Conservation (phyloP, 1,140 invertebrate genomes). For the Centruroides sculpturatus region DNA sequence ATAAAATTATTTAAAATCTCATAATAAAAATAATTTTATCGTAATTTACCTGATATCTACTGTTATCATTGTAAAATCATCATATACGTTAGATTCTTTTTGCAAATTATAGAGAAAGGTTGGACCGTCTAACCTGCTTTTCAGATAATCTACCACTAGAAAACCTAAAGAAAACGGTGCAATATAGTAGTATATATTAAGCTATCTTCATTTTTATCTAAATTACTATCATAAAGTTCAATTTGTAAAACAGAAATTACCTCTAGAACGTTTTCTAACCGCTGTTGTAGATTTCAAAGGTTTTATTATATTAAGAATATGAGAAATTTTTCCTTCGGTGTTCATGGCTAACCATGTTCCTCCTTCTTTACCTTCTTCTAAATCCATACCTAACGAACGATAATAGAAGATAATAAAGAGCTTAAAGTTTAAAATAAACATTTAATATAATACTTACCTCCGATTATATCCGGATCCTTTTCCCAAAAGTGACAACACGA, state of each 20-base stretch:
- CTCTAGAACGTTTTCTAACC: constrained; percentile 47
- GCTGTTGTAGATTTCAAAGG: neutral
- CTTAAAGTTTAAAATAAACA: too few relatives aligned
- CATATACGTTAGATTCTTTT: constrained; percentile 4
- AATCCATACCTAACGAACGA: constrained; percentile 6
- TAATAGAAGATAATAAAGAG: too few relatives aligned
- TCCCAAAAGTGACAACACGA: constrained; percentile 44
- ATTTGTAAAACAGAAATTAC: constrained; percentile 29
- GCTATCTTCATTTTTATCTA: too few relatives aligned
- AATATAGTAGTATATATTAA: too few relatives aligned
- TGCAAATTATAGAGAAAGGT: constrained; percentile 1
- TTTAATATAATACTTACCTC: constrained; percentile 46
- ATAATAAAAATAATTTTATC: too few relatives aligned
- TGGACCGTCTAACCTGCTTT: constrained; percentile 2
- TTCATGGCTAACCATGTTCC: constrained; percentile 21
- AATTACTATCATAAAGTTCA: too few relatives aligned
- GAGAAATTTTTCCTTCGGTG: constrained; percentile 15
- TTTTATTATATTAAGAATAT: constrained; percentile 17
- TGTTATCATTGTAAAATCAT: constrained; percentile 6
- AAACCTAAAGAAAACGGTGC: constrained; percentile 31
- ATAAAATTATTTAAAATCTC: too few relatives aligned
- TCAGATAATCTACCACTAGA: constrained; percentile 7
- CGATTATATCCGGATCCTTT: constrained; percentile 45
- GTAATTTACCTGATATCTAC: constrained; percentile 10
- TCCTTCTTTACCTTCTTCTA: constrained; percentile 16